phyloP scores from a whole-genome alignment of 1,140 invertebrate genomes.

The Trachymyrmex cornetzi region DNA sequence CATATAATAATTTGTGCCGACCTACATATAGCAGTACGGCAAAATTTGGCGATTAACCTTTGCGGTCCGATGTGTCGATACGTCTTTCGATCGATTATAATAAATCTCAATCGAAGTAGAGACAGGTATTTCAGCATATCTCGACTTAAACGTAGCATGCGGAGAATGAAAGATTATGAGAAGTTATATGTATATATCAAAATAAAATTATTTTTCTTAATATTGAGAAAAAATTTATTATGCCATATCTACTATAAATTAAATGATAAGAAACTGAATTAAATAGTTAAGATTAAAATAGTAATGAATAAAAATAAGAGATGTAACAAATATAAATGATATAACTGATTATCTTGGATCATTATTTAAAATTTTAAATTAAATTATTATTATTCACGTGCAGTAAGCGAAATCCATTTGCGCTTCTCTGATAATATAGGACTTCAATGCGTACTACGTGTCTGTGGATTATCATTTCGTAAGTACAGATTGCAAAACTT shows the following conservation, averaged over 20 bases:
- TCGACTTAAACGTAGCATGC: not conserved
- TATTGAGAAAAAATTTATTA: not conserved
- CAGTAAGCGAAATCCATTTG: too few relatives aligned
- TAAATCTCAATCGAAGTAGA: not conserved
- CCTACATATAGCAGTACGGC: slow-evolving; percentile 48
- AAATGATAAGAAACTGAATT: not conserved
- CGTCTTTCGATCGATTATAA: not conserved
- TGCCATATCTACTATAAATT: too few relatives aligned
- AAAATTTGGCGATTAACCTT: slow-evolving; percentile 50
- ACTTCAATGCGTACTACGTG: too few relatives aligned
- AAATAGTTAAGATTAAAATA: not conserved
- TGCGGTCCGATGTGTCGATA: not conserved
- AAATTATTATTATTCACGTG: not conserved
- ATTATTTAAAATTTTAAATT: slow-evolving; percentile 15
- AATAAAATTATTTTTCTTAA: not conserved
- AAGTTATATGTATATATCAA: not conserved
- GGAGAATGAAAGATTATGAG: not conserved
- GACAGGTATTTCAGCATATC: not conserved
- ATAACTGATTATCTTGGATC: not conserved
- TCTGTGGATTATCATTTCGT: too few relatives aligned
- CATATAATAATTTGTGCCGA: slow-evolving; percentile 68
- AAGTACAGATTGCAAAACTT: too few relatives aligned
- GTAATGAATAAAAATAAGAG: not conserved
- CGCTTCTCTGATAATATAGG: too few relatives aligned
- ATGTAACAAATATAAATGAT: not conserved